A percentile compares a stretch with the other conserved stretches of the same genome.
These are phyloP conservation scores for Fragum fragum DNA, from an alignment of 2,888 invertebrate species.

Conservation along the genomic window DNA sequence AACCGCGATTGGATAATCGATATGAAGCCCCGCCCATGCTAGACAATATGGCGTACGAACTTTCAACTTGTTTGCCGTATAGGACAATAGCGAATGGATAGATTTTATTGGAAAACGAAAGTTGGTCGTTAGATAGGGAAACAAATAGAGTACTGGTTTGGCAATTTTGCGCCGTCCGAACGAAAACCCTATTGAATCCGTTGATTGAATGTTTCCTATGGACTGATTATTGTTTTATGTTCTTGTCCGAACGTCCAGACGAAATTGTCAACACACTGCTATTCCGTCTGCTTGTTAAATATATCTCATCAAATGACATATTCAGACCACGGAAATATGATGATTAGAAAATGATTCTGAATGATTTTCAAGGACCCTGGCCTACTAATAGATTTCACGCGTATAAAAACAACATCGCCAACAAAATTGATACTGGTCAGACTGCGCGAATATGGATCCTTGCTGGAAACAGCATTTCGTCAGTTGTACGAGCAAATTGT, in stretches of 20 bases:
- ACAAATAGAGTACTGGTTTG: conserved; percentile 29
- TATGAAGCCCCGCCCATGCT: conserved; percentile 37
- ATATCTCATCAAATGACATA: conserved; percentile 1
- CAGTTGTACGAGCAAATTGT: no score
- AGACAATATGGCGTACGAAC: conserved; percentile 39
- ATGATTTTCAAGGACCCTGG: no score
- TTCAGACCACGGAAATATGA: neutral
- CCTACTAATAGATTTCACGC: no score
- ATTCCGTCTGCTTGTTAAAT: neutral
- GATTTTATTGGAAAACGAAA: conserved; percentile 27
- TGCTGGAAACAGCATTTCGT: no score
- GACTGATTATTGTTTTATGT: neutral
- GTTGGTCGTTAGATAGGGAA: conserved; percentile 21
- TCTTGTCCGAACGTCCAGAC: conserved; percentile 20
- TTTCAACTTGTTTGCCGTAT: conserved; percentile 25
- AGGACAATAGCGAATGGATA: conserved; percentile 9
- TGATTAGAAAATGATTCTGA: neutral
- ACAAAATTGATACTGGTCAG: no score
- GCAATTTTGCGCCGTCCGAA: conserved; percentile 5
- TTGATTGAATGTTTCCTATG: conserved; percentile 25
- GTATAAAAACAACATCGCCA: no score
- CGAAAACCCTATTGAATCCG: neutral
- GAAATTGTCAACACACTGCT: neutral
- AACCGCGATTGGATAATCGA: conserved; percentile 44
- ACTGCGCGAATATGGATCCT: no score